A percentile compares a stretch with the other conserved stretches of the same genome.
phyloP scores from a whole-genome alignment of 2,797 vertebrate species.

The Anguilla obscura region DNA sequence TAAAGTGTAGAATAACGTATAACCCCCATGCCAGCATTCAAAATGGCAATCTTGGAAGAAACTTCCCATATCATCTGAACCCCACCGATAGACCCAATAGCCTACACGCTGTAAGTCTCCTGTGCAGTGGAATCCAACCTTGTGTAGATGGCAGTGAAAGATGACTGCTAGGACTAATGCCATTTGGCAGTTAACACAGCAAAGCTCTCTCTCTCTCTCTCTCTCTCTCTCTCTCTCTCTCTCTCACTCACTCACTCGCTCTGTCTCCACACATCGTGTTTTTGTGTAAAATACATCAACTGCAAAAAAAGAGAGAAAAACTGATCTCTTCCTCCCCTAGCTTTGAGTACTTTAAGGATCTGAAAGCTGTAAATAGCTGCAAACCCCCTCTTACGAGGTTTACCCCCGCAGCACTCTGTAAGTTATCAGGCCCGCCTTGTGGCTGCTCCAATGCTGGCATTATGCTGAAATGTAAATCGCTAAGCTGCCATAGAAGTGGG shows the following conservation, averaged over 20 bases:
- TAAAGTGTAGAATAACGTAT: neutral
- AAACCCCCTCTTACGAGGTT: conserved; percentile 81
- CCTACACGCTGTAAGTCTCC: neutral
- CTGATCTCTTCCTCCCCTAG: conserved; percentile 75
- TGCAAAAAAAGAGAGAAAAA: conserved; percentile 52
- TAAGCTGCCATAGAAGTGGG: conserved; percentile 80
- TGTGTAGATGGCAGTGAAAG: conserved; percentile 58
- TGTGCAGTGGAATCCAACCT: neutral
- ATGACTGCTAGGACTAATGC: conserved; percentile 74
- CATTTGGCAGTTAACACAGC: conserved; percentile 71
- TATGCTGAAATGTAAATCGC: conserved; percentile 83
- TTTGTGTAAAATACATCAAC: conserved; percentile 74
- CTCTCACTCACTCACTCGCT: conserved; percentile 48
- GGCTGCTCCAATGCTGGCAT: conserved; percentile 79
- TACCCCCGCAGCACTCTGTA: conserved; percentile 82
- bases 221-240: conserved; percentile 42
- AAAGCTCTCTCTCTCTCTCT: conserved; percentile 51
- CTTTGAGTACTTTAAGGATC: conserved; percentile 79
- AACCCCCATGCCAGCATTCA: neutral
- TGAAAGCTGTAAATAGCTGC: conserved; percentile 83
- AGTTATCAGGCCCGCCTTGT: conserved; percentile 82
- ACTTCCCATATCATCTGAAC: neutral
- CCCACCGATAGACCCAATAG: neutral
- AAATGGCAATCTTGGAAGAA: neutral
- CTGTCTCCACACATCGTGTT: conserved; percentile 63